Evolutionary conservation across 2,113 vertebrate species (phyloP), one percentile per base, ranked within the genome.

Genomic region (Corythornis vintsioides): DNA sequence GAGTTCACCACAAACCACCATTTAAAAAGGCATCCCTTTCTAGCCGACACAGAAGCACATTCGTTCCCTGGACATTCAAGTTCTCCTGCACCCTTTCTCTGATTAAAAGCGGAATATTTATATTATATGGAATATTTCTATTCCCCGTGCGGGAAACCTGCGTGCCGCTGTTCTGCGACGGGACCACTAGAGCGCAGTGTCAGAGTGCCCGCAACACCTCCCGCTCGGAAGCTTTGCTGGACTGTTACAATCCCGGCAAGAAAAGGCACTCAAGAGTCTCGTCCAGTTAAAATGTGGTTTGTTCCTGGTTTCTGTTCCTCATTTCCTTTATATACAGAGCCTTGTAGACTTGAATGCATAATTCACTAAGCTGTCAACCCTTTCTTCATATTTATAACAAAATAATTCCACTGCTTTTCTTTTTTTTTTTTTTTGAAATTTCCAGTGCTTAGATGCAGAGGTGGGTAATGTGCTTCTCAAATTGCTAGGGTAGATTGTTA

Each of bases 151-250:
- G 8, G 7, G 2, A 18, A 29, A 1, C 3, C 8, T 15, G 31
- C 13, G 31, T 20, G 63, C 15, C 6, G 90, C 3, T n/a, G 74
- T 75, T 93, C 73, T 57, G 57, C 24, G 0, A 0, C 3, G 18
- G 20, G n/a, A 6, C 87, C 96, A 28, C 83, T 90, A 94, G 95
- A 83, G 90, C 90, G 95, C 45, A 87, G 78, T 12, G 67, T 78
- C 86, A 38, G 75, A 90, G 91, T 31, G 88, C 38, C 56, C 4
- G 0, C 35, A 9, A 12, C 15, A 2, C 13, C 3, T 13, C 31
- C 8, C 1, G 12, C 2, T 9, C 2, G 1, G 15, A 5, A 35
- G 17, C 20, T n/a, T 11, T 24, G 21, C 47, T 33, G 10, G 3
- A 13, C 22, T 6, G 12, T 7, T 33, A 4, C 2, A 4, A 6